Percentiles rank a stretch among this genome's conserved stretches.
These are phyloP conservation scores for Dicranocentrus wangi DNA, from an alignment of 2,888 invertebrate genomes.

Conservation along the genomic window DNA sequence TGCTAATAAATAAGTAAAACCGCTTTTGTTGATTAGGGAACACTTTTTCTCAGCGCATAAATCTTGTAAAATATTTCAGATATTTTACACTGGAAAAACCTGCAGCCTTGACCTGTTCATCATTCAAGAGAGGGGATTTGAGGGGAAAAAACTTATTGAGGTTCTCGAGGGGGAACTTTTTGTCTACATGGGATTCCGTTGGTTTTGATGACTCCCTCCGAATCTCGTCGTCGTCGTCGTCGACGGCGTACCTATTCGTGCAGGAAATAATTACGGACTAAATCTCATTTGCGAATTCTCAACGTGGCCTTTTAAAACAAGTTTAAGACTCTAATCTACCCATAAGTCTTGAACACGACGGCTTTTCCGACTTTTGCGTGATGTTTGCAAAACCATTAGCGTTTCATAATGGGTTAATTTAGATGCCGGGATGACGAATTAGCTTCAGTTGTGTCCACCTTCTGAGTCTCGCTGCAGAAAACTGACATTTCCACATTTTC, in stretches of 20 bases:
- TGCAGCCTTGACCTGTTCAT: slow-evolving; percentile 61
- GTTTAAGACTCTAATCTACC: slow-evolving; percentile 10
- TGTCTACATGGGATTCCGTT: not conserved
- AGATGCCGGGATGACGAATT: not conserved
- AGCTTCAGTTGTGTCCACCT: too few relatives aligned
- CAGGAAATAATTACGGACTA: slow-evolving; percentile 5
- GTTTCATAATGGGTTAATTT: slow-evolving; percentile 1
- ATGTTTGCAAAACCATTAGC: not conserved
- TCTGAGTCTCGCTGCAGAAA: too few relatives aligned
- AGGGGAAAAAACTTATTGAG: not conserved
- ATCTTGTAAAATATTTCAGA: slow-evolving; percentile 10
- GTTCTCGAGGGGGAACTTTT: not conserved
- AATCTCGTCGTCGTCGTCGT: too few relatives aligned
- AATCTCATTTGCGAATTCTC: not conserved
- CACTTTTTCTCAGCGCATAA: too few relatives aligned
- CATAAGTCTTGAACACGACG: not conserved
- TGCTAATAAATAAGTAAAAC: too few relatives aligned
- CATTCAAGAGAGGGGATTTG: not conserved
- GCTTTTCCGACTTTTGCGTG: not conserved
- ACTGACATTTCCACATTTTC: too few relatives aligned
- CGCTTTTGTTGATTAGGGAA: too few relatives aligned
- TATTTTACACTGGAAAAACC: slow-evolving; percentile 63
- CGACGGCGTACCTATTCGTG: not conserved
- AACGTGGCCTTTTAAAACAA: slow-evolving; percentile 1
- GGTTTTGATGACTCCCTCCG: not conserved